Conservation (phyloP, 2,888 invertebrate species). For the Cephus pulcher region DNA sequence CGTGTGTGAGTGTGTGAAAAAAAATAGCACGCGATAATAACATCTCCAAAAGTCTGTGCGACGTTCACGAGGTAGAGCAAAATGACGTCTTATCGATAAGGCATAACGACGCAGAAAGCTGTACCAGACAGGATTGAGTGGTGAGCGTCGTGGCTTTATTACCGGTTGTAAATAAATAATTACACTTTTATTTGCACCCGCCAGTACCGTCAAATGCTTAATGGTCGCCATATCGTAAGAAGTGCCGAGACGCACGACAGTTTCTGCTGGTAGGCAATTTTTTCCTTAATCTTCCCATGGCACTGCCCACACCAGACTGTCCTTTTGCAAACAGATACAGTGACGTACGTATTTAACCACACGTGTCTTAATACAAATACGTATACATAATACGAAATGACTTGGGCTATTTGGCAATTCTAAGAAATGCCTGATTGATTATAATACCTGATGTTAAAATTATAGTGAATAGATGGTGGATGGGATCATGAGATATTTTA, state of each 20-base stretch:
- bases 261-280: not conserved
- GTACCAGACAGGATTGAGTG: constrained; percentile 5
- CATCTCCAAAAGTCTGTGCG: not conserved
- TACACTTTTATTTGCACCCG: constrained; percentile 19
- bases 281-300: not conserved
- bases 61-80: not conserved
- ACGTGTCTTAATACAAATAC: not conserved
- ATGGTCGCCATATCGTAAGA: not conserved
- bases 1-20: not conserved
- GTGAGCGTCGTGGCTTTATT: constrained; percentile 28
- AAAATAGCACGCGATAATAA: not conserved
- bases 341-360: not conserved
- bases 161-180: constrained; percentile 39
- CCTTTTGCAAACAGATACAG: not conserved
- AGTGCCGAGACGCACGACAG: not conserved
- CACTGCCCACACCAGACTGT: not conserved
- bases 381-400: not conserved
- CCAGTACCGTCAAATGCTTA: not conserved
- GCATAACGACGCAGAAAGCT: not conserved
- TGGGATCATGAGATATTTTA: not conserved
- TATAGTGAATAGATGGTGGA: not conserved
- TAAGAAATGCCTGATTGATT: not conserved
- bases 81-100: constrained; percentile 14
- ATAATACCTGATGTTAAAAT: not conserved
- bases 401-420: not conserved